Base-by-base conservation (phyloP, 1,140 invertebrate species). In the Panulirus ornatus region DNA sequence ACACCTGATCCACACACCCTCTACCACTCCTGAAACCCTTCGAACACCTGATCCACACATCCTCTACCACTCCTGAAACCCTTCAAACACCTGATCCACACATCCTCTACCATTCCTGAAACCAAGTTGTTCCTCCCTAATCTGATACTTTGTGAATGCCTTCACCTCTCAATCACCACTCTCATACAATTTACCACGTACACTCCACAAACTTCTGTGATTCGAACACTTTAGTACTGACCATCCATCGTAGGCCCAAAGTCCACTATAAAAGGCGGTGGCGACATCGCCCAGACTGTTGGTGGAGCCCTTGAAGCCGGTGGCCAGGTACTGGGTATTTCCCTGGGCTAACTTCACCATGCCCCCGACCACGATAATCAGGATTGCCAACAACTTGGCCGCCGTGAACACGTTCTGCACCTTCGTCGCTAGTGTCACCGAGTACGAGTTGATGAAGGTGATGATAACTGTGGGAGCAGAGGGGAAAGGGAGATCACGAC, bases 161-260 rank as follows among this genome's bases (percentile, higher is more conserved):
- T 3, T 30, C 19, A n/a, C 78, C 81, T 66, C 9, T 44, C 81
- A 30, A 1, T 51, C n/a, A 40, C 34, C 78, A 51, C 22, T 22
- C 8, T 16, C 11, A 30, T 34, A 5, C 54, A n/a, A 47, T 22
- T 58, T 22, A 58, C 19, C 19, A 22, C 54, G n/a, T 58, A 5
- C 54, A 22, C 54, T 22, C 54, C 14, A 22, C 58, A 63, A 6
- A 5, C 58, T 27, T 30, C n/a, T 27, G 5, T 47, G 44, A 66
- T 27, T 66, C 58, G n/a, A n/a, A n/a, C n/a, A n/a, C n/a, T n/a
- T n/a, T n/a, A n/a, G n/a, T n/a, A n/a, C 91, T 76, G 36, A 91
- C 97, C 97, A 99, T 63, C 98, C 98, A 94, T 99, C 98, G 93
- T 99, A 99, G 0, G 98, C 97, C 97, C 98, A 99, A 0, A 99